Evolutionary conservation across 1,140 invertebrate species (phyloP).

Genomic region (Neodiprion lecontei): DNA sequence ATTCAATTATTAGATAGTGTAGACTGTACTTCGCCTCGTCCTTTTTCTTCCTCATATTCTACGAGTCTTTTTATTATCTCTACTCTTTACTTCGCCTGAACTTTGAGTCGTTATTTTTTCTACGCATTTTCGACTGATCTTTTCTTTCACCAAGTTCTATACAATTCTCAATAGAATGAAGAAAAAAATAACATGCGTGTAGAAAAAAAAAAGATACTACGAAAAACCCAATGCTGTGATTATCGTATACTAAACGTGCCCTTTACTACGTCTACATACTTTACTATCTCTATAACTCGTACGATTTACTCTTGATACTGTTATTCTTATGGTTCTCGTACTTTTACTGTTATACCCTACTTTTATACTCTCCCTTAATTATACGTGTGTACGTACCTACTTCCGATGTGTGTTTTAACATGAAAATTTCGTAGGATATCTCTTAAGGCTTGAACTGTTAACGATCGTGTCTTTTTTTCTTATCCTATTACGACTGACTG

Average conservation of each 20-base stretch:
- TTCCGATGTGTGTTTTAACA: too few relatives aligned
- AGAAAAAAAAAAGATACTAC: not conserved
- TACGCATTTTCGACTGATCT: slow-evolving; percentile 1
- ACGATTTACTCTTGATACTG: not conserved
- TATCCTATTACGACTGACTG: slow-evolving; percentile 2
- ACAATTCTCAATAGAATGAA: slow-evolving; percentile 4
- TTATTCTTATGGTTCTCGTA: not conserved
- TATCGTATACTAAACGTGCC: not conserved
- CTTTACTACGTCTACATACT: slow-evolving; percentile 1
- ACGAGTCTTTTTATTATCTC: slow-evolving; percentile 13
- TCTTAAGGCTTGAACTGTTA: too few relatives aligned
- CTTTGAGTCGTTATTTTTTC: slow-evolving; percentile 9
- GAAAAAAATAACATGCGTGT: not conserved
- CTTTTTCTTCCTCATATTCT: slow-evolving; percentile 3
- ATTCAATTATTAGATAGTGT: not conserved
- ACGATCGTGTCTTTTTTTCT: not conserved
- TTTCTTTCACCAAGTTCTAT: slow-evolving; percentile 13
- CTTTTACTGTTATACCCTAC: not conserved
- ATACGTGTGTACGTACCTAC: not conserved
- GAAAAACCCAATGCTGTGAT: slow-evolving; percentile 10
- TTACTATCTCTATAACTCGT: not conserved
- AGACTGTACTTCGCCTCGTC: slow-evolving; percentile 7
- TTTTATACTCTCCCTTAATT: not conserved
- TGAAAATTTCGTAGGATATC: too few relatives aligned
- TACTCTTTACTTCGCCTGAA: slow-evolving; percentile 7